Base-by-base conservation (phyloP, 2,797 vertebrate genomes). In the Ctenosaura bakeri region DNA sequence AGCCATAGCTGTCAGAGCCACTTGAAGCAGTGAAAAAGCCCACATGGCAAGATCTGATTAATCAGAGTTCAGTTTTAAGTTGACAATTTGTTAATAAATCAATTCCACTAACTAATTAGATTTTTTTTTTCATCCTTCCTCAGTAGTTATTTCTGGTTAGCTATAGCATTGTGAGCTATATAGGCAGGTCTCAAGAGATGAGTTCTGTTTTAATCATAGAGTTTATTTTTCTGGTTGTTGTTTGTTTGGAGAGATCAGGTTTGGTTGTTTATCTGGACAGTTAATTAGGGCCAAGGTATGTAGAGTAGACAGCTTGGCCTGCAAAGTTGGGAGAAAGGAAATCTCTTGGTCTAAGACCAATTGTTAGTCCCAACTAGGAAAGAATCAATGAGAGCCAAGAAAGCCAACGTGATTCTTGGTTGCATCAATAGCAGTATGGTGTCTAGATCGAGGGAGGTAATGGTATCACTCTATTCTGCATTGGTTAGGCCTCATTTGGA, bases 21-120 rank as follows among this genome's bases (percentile, higher is more conserved):
- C 13, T 14, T 77, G 52, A 85, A 69, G n/a, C 14, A 79, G 7
- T 35, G 24, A 79, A 26, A 85, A 6, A n/a, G n/a, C n/a, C 83
- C 42, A 87, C 59, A n/a, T 52, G 54, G 80, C 66, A 83, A 74
- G 64, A 26, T 83, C 76, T 54, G 16, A 76, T 83, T 42, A 87
- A 74, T 66, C 59, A 35, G 52, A 62, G 52, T 13, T 42, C 38
- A 26, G 22, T 73, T 46, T 24, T 79, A 71, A 80, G 29, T 79
- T 38, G n/a, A 69, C 74, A 80, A 69, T 10, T 50, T 62, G 81
- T 80, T 62, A 32, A 81, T 86, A 54, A 74, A 85, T 81, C 74
- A 86, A 86, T 76, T 52, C 54, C 14, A 62, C 8, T 42, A 52
- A 76, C 42, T 86, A 74, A 87, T 82, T 83, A 38, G 42, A 78